Conservation (phyloP, 2,113 vertebrate genomes). For the Rafetus swinhoei region DNA sequence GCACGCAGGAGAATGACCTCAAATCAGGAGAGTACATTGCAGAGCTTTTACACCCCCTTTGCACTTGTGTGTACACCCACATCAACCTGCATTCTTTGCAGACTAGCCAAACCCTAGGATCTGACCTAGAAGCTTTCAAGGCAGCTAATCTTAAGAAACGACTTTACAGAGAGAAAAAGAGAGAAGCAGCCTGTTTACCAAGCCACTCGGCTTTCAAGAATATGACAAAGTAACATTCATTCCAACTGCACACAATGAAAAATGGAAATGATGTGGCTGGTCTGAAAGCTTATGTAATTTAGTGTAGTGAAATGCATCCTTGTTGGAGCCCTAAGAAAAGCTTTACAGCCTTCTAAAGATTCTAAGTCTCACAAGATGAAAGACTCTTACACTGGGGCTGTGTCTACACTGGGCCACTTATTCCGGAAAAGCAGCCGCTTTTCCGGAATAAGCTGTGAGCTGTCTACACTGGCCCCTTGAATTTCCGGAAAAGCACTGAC, state of each 20-base stretch:
- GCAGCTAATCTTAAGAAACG: not conserved
- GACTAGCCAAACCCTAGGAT: not conserved
- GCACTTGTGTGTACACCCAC: not conserved
- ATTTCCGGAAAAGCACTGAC: too few relatives aligned
- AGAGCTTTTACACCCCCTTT: not conserved
- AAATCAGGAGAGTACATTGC: not conserved
- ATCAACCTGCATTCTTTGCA: not conserved
- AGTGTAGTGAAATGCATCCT: not conserved
- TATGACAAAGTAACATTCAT: not conserved
- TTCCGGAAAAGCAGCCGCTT: too few relatives aligned
- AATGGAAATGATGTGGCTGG: not conserved
- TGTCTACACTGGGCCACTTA: too few relatives aligned
- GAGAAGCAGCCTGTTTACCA: not conserved
- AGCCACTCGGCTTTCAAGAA: not conserved
- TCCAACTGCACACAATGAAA: constrained; percentile 5
- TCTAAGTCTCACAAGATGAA: not conserved
- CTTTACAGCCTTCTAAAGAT: not conserved
- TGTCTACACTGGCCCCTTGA: too few relatives aligned
- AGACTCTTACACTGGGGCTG: not conserved
- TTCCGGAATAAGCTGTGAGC: too few relatives aligned
- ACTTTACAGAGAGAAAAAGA: not conserved
- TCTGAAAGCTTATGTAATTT: constrained; percentile 11
- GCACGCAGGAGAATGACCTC: too few relatives aligned
- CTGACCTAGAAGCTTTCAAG: not conserved
- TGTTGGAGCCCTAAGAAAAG: not conserved